phyloP scores from a whole-genome alignment of 2,888 invertebrate species.

The Eumacrocentrus americanus region DNA sequence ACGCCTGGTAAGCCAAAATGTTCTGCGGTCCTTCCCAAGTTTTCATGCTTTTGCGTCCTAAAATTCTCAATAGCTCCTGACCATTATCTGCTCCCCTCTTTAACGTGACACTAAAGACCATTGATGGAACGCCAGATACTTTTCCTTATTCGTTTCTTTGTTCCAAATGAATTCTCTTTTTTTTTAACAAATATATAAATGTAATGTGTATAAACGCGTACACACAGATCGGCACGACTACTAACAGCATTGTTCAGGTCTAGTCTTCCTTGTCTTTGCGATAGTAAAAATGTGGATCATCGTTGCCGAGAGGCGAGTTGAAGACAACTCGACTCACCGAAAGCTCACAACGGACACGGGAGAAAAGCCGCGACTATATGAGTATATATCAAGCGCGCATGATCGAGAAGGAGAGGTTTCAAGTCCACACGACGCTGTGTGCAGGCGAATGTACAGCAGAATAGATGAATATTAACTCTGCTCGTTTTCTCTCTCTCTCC shows the following conservation, averaged over 20 bases:
- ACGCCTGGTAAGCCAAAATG: background rate
- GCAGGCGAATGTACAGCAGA: slow-evolving; percentile 21
- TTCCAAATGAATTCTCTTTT: too few relatives aligned
- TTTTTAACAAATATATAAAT: too few relatives aligned
- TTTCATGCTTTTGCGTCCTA: background rate
- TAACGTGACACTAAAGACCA: too few relatives aligned
- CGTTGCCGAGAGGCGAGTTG: background rate
- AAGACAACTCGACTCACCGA: background rate
- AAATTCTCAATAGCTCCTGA: background rate
- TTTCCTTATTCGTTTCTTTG: too few relatives aligned
- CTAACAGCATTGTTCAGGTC: background rate
- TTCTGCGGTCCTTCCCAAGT: background rate
- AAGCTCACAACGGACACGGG: background rate
- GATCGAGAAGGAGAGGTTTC: slow-evolving; percentile 3
- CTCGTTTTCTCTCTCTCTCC: slow-evolving; percentile 7
- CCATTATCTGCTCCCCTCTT: too few relatives aligned
- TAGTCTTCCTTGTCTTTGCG: background rate
- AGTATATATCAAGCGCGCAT: slow-evolving; percentile 9
- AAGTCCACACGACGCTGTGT: slow-evolving; percentile 7
- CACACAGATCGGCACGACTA: too few relatives aligned
- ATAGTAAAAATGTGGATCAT: background rate
- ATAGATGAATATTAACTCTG: slow-evolving; percentile 29
- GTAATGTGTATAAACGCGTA: too few relatives aligned
- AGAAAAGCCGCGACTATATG: background rate
- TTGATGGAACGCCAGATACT: too few relatives aligned